Evolutionary conservation across 2,797 vertebrate species (phyloP).

Genomic region (Neosilurus hyrtlii): DNA sequence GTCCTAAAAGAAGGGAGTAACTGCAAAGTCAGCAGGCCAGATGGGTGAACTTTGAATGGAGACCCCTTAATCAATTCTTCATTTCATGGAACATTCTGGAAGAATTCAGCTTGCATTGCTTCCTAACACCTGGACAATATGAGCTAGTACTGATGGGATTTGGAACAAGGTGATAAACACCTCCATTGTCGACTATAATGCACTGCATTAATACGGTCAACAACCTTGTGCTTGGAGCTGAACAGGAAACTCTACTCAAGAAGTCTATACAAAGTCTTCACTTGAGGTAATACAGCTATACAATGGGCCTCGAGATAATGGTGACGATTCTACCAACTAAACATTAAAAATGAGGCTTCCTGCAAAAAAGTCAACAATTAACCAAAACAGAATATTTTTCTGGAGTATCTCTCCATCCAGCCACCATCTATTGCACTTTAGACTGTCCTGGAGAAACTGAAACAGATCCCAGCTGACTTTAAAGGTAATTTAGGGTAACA

Average conservation of each 20-base stretch:
- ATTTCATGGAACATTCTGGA: not conserved
- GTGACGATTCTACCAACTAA: not conserved
- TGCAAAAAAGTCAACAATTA: not conserved
- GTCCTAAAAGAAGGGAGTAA: constrained; percentile 50
- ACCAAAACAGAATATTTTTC: not conserved
- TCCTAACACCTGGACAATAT: not conserved
- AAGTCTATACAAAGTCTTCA: not conserved
- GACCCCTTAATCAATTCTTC: not conserved
- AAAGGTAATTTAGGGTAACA: no score
- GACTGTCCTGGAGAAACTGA: no score
- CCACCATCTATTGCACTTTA: no score
- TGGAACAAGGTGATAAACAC: constrained; percentile 12
- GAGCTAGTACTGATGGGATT: not conserved
- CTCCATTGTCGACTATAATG: not conserved
- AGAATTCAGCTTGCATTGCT: not conserved
- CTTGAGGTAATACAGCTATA: not conserved
- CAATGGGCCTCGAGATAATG: not conserved
- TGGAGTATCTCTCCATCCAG: no score
- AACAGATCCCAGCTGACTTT: no score
- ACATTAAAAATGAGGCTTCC: not conserved
- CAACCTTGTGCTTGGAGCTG: not conserved
- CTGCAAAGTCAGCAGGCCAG: constrained; percentile 43
- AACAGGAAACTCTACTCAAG: not conserved
- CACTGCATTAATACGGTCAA: not conserved
- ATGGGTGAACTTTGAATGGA: constrained; percentile 3